Percentiles rank a stretch among this genome's conserved stretches.
Conservation (phyloP, 2,113 vertebrate genomes). For the Tapirus terrestris region DNA sequence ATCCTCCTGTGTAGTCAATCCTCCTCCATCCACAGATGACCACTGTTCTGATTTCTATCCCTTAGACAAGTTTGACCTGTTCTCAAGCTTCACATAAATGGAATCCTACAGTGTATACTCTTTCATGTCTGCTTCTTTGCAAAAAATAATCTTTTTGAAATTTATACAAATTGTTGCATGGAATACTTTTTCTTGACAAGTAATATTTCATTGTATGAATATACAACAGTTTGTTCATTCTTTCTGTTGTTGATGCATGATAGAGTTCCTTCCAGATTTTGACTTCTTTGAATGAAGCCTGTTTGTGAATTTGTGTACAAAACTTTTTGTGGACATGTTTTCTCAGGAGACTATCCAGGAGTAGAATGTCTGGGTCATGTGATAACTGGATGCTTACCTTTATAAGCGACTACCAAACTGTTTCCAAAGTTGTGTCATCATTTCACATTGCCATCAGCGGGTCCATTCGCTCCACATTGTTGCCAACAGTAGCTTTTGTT, state of each 20-base stretch:
- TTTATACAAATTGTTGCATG: background rate
- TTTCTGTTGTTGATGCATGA: background rate
- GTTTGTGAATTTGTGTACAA: background rate
- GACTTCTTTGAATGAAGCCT: background rate
- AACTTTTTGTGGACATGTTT: background rate
- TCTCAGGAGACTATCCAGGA: background rate
- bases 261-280: background rate
- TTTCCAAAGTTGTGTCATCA: background rate
- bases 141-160: background rate
- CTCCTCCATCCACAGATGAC: background rate
- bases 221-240: background rate
- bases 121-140: background rate
- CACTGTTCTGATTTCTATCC: background rate
- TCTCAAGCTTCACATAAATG: background rate
- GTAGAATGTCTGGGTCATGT: background rate
- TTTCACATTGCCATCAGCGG: background rate
- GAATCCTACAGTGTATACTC: background rate
- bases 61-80: background rate
- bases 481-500: background rate
- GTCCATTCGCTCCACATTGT: background rate
- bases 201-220: background rate
- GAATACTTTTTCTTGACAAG: background rate
- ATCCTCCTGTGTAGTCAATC: background rate
- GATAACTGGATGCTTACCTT: background rate
- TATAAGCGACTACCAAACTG: background rate